These are phyloP conservation scores for Protomyctophum bolini DNA, from an alignment of 2,113 vertebrate genomes.

Conservation along the genomic window DNA sequence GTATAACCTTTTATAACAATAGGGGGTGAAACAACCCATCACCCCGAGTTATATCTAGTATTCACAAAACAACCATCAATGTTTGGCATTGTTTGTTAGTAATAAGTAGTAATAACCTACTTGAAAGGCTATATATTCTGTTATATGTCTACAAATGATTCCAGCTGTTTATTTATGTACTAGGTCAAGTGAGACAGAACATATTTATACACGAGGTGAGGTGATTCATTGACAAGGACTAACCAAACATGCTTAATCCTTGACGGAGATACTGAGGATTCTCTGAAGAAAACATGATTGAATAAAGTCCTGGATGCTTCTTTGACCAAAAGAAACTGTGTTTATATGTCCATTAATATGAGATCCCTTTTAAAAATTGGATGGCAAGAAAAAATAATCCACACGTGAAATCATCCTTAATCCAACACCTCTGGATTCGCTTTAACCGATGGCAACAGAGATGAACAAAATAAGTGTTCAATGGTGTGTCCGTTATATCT, in stretches of 20 bases:
- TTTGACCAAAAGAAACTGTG: constrained; percentile 37
- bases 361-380: constrained; percentile 38
- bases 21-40: background rate
- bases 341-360: constrained; percentile 43
- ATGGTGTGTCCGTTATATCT: constrained; percentile 44
- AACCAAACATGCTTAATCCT: constrained; percentile 86
- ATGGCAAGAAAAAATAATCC: constrained; percentile 22
- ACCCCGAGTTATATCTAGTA: background rate
- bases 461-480: constrained; percentile 48
- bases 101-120: no score
- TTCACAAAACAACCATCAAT: no score
- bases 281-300: constrained; percentile 82
- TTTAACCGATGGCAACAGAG: constrained; percentile 53
- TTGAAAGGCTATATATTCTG: no score
- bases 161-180: no score
- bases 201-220: background rate
- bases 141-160: no score
- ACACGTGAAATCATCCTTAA: constrained; percentile 45
- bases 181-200: no score
- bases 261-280: constrained; percentile 81
- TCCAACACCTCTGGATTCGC: constrained; percentile 48
- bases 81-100: no score
- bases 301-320: constrained; percentile 41
- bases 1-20: background rate
- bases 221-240: constrained; percentile 54